These are phyloP conservation scores for Clamator glandarius DNA, from an alignment of 2,797 vertebrate species.

Conservation along the genomic window DNA sequence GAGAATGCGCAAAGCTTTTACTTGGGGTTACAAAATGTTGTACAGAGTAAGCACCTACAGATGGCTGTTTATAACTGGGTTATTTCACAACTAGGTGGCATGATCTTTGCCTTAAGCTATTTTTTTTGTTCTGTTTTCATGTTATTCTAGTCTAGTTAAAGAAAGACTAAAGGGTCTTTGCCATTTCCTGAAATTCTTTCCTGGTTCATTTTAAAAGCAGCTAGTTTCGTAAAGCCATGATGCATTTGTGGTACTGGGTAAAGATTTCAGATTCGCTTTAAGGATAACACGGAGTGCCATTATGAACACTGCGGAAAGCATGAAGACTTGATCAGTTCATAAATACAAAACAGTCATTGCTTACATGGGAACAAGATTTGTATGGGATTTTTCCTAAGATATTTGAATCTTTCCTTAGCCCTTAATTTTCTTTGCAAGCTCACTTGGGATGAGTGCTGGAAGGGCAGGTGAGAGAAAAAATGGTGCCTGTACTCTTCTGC, in stretches of 20 bases:
- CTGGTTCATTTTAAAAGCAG: background rate
- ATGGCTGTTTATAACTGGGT: background rate
- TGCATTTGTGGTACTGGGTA: background rate
- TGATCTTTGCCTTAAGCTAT: background rate
- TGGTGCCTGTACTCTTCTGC: background rate
- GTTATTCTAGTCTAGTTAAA: background rate
- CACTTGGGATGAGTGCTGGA: background rate
- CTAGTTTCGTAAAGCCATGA: background rate
- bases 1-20: background rate
- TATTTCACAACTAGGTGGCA: background rate
- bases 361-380: background rate
- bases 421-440: background rate
- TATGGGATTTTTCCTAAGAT: background rate
- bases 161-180: background rate
- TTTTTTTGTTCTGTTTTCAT: background rate
- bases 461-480: background rate
- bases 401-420: background rate
- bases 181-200: background rate
- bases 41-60: background rate
- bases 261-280: background rate
- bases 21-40: background rate
- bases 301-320: background rate
- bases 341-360: background rate
- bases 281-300: background rate
- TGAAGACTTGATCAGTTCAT: background rate